Evolutionary conservation across 2,797 vertebrate genomes (phyloP).

Genomic region (Lemur catta): DNA sequence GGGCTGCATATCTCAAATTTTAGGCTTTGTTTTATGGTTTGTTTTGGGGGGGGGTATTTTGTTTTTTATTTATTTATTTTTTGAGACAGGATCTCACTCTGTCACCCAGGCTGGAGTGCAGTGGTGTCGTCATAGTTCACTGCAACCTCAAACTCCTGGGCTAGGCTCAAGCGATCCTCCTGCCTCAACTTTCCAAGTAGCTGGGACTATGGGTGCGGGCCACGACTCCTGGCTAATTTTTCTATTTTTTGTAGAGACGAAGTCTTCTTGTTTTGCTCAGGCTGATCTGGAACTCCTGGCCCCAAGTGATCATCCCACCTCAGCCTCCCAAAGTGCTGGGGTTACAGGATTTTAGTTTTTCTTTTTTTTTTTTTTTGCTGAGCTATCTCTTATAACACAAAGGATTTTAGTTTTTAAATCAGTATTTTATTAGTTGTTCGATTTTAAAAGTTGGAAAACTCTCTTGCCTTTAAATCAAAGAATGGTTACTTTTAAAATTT

Average conservation of each 20-base stretch:
- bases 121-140: too few species aligned
- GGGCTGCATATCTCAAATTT: background rate
- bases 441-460: background rate
- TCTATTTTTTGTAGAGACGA: background rate
- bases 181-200: background rate
- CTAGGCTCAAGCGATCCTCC: too few species aligned
- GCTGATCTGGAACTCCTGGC: background rate
- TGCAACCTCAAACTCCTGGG: background rate
- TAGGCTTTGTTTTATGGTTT: background rate
- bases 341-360: background rate
- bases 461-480: constrained; percentile 1
- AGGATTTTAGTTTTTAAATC: background rate
- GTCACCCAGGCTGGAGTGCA: background rate
- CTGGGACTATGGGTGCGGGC: background rate
- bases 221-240: background rate
- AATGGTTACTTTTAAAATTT: background rate
- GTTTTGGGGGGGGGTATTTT: too few species aligned
- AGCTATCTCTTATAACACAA: too few species aligned
- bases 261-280: background rate
- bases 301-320: background rate
- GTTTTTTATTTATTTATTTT: background rate
- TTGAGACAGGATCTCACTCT: background rate
- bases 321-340: background rate
- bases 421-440: background rate
- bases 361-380: too few species aligned